A percentile compares a stretch with the other conserved stretches of the same genome.
Evolutionary conservation across 2,888 invertebrate genomes (phyloP).

Genomic region (Spodoptera picta): DNA sequence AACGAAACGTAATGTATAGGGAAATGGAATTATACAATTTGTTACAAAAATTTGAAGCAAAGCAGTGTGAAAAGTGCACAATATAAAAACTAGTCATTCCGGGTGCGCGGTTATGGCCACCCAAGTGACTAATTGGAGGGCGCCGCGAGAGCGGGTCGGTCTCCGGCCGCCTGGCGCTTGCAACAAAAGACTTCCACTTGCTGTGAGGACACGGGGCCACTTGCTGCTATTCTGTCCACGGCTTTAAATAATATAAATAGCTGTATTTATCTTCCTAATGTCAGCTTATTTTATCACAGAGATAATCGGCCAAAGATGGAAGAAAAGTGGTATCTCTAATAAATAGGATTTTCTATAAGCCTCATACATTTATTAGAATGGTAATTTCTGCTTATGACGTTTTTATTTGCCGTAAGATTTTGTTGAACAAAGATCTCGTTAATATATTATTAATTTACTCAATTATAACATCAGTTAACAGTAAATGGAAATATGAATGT

Average conservation of each 20-base stretch:
- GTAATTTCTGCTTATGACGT: too few relatives aligned
- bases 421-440: too few relatives aligned
- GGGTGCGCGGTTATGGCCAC: slow-evolving; percentile 55
- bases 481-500: too few relatives aligned
- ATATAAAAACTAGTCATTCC: slow-evolving; percentile 45
- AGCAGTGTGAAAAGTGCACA: slow-evolving; percentile 35
- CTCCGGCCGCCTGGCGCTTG: slow-evolving; percentile 36
- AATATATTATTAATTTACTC: too few relatives aligned
- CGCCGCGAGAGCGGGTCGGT: slow-evolving; percentile 43
- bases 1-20: slow-evolving; percentile 4
- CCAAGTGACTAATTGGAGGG: slow-evolving; percentile 73
- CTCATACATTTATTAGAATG: too few relatives aligned
- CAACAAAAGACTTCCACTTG: slow-evolving; percentile 41
- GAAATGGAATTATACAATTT: neutral
- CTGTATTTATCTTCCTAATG: slow-evolving; percentile 7
- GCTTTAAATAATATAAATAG: slow-evolving; percentile 19
- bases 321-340: neutral
- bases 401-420: too few relatives aligned
- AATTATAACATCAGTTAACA: too few relatives aligned
- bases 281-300: slow-evolving; percentile 21
- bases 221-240: slow-evolving; percentile 20
- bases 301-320: slow-evolving; percentile 1
- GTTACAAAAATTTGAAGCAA: neutral
- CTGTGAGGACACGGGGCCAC: slow-evolving; percentile 30
- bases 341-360: too few relatives aligned